Percentiles rank a stretch among this genome's conserved stretches.
phyloP scores from a whole-genome alignment of 2,888 invertebrate genomes.

The Drosophila planitibia region DNA sequence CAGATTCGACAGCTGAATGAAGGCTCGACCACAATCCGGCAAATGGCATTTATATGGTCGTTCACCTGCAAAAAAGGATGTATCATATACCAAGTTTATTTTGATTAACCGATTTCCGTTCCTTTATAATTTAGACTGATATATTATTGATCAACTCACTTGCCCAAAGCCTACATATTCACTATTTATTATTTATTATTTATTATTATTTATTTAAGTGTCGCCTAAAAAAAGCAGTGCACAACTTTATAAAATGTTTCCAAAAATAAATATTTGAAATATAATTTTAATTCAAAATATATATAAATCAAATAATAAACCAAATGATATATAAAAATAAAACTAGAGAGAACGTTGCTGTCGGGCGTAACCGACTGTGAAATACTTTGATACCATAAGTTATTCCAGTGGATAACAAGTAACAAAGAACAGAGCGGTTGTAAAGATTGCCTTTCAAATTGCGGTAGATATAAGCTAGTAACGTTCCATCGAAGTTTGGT shows the following conservation, averaged over 20 bases:
- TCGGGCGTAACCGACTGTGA: neutral
- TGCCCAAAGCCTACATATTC: neutral
- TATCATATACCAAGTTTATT: neutral
- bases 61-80: slow-evolving; percentile 88
- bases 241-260: too few relatives aligned
- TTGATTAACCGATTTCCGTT: neutral
- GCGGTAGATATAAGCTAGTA: neutral
- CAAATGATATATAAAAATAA: neutral
- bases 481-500: neutral
- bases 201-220: neutral
- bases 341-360: neutral
- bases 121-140: neutral
- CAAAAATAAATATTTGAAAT: too few relatives aligned
- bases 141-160: neutral
- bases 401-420: neutral
- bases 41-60: slow-evolving; percentile 98
- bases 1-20: slow-evolving; percentile 97
- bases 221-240: too few relatives aligned
- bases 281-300: too few relatives aligned
- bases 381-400: neutral
- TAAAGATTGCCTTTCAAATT: neutral
- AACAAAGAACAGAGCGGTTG: neutral
- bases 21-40: slow-evolving; percentile 97
- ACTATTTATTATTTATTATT: neutral
- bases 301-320: neutral